phyloP scores from a whole-genome alignment of 2,797 vertebrate species.

The Sebastes matsubarae region DNA sequence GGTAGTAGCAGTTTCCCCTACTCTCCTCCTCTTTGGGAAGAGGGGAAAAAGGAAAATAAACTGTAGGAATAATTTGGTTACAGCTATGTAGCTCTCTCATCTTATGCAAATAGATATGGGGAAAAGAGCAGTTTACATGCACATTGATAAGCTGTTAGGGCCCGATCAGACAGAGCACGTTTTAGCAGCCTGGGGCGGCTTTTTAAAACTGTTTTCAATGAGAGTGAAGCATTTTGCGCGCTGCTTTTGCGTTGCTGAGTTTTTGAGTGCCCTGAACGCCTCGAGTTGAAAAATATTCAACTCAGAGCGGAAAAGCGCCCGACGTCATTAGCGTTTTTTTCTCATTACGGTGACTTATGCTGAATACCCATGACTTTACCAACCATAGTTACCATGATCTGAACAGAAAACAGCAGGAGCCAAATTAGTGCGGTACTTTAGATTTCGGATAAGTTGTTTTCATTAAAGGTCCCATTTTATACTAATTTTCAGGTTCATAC shows the following conservation, averaged over 20 bases:
- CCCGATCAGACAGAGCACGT: not conserved
- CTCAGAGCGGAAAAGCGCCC: not conserved
- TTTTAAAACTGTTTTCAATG: no score
- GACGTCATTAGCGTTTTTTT: not conserved
- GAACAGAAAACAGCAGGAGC: not conserved
- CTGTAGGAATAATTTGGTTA: slow-evolving; percentile 57
- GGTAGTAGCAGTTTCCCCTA: slow-evolving; percentile 61
- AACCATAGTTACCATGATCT: not conserved
- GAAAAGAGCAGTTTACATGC: slow-evolving; percentile 52
- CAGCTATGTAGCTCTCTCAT: slow-evolving; percentile 44
- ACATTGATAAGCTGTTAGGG: slow-evolving; percentile 42
- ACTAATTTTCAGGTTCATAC: no score
- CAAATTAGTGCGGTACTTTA: not conserved
- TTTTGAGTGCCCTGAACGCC: not conserved
- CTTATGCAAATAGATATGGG: slow-evolving; percentile 55
- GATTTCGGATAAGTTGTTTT: not conserved
- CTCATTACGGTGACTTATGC: not conserved
- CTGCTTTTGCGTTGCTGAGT: not conserved
- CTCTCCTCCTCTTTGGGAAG: slow-evolving; percentile 31
- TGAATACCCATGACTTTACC: not conserved
- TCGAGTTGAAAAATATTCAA: not conserved
- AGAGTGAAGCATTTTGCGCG: no score
- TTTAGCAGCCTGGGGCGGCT: no score
- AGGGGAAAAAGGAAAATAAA: slow-evolving; percentile 31
- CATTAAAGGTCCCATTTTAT: not conserved